These are phyloP conservation scores for human DNA, from an alignment of 2,113 vertebrate genomes.

Conservation along the genomic window DNA sequence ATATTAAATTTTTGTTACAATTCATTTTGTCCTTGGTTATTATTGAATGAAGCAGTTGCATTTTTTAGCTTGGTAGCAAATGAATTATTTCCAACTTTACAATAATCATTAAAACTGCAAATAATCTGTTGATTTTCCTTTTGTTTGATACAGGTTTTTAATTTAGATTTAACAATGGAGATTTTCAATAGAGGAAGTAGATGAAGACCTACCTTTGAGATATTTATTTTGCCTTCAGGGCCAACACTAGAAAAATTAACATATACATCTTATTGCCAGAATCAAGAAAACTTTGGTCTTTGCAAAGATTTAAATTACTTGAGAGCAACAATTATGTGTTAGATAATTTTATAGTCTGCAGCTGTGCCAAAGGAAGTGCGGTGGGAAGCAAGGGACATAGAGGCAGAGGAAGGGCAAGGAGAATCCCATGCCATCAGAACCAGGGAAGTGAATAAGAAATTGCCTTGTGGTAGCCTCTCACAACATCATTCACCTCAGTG, in stretches of 20 bases:
- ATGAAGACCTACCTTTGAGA: not conserved
- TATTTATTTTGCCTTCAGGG: not conserved
- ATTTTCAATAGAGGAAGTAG: not conserved
- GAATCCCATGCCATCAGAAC: not conserved
- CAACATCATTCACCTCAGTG: not conserved
- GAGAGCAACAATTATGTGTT: not conserved
- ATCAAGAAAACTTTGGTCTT: not conserved
- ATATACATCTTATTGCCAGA: not conserved
- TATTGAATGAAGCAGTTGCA: not conserved
- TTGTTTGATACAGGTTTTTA: not conserved
- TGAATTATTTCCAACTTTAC: constrained; percentile 50
- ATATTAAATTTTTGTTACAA: constrained; percentile 60
- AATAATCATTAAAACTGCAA: constrained; percentile 33
- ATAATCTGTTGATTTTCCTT: not conserved
- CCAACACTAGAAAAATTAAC: not conserved
- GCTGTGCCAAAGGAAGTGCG: not conserved
- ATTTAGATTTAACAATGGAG: not conserved
- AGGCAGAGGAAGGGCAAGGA: too few relatives aligned
- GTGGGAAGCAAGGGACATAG: not conserved
- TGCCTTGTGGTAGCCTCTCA: not conserved
- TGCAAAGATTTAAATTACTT: not conserved
- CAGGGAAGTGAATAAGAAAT: not conserved
- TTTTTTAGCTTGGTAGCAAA: not conserved
- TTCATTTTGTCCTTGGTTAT: constrained; percentile 64
- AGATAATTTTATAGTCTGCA: not conserved